Evolutionary conservation across 2,113 vertebrate genomes (phyloP), one percentile per base, ranked within the genome.

Genomic region (Electrona antarctica): DNA sequence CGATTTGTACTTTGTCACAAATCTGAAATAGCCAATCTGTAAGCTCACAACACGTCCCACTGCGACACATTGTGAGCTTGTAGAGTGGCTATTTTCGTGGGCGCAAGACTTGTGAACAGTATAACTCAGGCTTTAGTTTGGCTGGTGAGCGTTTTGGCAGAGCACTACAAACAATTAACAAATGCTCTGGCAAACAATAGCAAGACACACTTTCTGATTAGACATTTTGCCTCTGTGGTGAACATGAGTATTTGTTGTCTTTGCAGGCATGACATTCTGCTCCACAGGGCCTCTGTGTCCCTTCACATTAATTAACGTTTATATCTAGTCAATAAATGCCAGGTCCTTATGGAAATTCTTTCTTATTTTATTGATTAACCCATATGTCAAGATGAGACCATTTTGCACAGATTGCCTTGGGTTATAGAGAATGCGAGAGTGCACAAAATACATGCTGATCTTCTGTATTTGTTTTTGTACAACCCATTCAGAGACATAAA

Each of bases 291-390:
- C 64, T 64, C 64, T 57, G 12, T 21, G 5, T 58, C 74, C 76
- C 65, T 46, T 74, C 64, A 69, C 74, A 73, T 85, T 77, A 86
- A 73, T 85, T 77, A 86, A 74, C 79, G 71, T 75, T 85, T 77
- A 79, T 74, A 45, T 1, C 47, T 74, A 71, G 87, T 84, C 83
- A 66, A 85, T 88, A 74, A 54, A 64, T 77, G 74, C 47, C 69
- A 73, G 59, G 73, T 67, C 48, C 73, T 69, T 61, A 75, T 61
- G 75, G 67, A 78, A 74, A 75, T 77, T 73, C 68, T 60, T 21
- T 21, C 21, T 21, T 21, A 21, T 21, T 21, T 29, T 73, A 60
- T 54, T 78, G 69, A 77, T 81, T 21, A 76, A 54, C 65, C 7
- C 66, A 71, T 85, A 83, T 86, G 67, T 78, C 77, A 82, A 77